Evolutionary conservation across 1,140 invertebrate species (phyloP).

Genomic region (Drosophila busckii): DNA sequence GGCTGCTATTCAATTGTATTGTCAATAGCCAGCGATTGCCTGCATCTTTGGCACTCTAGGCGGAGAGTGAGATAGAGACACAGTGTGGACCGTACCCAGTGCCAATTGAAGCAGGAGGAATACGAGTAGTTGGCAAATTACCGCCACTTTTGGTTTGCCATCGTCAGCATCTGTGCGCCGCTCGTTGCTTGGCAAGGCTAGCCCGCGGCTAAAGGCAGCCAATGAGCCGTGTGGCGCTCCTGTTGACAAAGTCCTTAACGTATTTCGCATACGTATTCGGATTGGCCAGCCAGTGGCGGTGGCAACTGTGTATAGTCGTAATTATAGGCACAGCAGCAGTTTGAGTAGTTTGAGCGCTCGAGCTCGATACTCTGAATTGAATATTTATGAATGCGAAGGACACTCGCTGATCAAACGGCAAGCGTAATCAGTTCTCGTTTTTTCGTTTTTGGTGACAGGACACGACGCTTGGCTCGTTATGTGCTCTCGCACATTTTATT

Average conservation of each 20-base stretch:
- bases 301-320: conserved; percentile 32
- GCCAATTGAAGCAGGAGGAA: too few species aligned
- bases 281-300: conserved; percentile 4
- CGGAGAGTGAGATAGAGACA: too few species aligned
- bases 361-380: conserved; percentile 41
- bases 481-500: conserved; percentile 59
- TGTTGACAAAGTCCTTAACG: conserved; percentile 67
- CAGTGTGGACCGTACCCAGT: background rate
- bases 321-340: conserved; percentile 61
- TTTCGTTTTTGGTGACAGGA: background rate
- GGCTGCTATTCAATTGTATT: conserved; percentile 36
- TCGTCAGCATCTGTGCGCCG: conserved; percentile 70
- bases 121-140: conserved; percentile 57
- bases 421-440: conserved; percentile 52
- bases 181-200: conserved; percentile 68
- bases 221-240: conserved; percentile 64
- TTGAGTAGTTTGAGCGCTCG: conserved; percentile 21
- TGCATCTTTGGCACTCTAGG: too few species aligned
- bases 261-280: conserved; percentile 22
- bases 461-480: conserved; percentile 30
- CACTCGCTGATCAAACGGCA: conserved; percentile 63
- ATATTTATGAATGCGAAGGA: conserved; percentile 59
- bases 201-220: conserved; percentile 64
- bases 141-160: conserved; percentile 53
- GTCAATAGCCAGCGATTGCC: conserved; percentile 19